Evolutionary conservation across 2,888 invertebrate genomes (phyloP), one percentile per base, ranked within the genome.

Genomic region (Eupithecia pulchellata): DNA sequence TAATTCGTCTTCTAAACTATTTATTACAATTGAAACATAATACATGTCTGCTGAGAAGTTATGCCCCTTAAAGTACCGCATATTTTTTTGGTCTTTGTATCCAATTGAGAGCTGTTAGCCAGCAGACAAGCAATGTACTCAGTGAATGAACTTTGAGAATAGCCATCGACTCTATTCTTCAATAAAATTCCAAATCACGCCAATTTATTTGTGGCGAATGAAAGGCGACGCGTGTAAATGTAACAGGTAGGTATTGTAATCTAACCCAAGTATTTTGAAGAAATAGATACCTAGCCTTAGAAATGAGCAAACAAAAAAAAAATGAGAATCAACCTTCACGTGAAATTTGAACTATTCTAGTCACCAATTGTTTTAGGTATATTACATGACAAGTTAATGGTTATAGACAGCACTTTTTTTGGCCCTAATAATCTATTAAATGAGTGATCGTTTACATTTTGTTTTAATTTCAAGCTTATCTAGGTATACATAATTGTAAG

Each of bases 21-120:
- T 47, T 20, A 25, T 52, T 52, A 8, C 4, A 20, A 13, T 52
- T 13, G 2, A 25, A 52, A 52, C 20, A 47, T 11, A 20, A 11
- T 52, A 52, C 11, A 55, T 27, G 27, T 17, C 20, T 17, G 29
- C 8, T 17, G 6, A 29, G 27, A 57, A 29, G 14, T 57, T 29
- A 52, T 52, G 57, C 27, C 57, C 57, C 29, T 29, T 57, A 29
- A 57, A 17, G 57, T 57, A 57, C 57, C 29, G 57, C 57, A 57
- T 52, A 57, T 29, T 29, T 29, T n/a, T 57, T 57, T 57, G 20
- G 11, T 29, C 29, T 29, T 57, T 29, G 29, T 17, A 29, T 57
- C 57, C 57, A 57, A 57, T 57, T 57, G 57, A 57, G 29, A 17
- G 17, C 29, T 29, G 17, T 57, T 29, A 57, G 27, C 57, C 2